phyloP scores from a whole-genome alignment of 2,113 vertebrate species.

The Boleophthalmus pectinirostris region DNA sequence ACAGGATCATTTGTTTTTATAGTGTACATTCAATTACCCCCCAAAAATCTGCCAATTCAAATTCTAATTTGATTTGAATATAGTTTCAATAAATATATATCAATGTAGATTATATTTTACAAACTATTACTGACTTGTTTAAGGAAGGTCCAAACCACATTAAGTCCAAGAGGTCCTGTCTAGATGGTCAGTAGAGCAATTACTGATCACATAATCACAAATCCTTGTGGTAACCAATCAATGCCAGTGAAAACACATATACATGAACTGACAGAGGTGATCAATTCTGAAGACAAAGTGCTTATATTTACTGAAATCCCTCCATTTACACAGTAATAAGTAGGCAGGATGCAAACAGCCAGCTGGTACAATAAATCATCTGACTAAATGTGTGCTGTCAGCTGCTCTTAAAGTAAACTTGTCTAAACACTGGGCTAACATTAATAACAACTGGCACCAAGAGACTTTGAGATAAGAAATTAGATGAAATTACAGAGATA shows the following conservation, averaged over 20 bases:
- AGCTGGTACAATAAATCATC: not conserved
- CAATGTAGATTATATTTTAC: no score
- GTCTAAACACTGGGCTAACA: constrained; percentile 3
- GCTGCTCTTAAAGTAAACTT: constrained; percentile 3
- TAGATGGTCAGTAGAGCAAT: no score
- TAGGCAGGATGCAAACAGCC: not conserved
- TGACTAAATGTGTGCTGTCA: not conserved
- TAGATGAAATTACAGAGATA: not conserved
- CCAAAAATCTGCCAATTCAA: no score
- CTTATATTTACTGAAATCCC: not conserved
- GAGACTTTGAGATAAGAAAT: not conserved
- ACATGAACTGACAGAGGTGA: not conserved
- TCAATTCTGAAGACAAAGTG: not conserved
- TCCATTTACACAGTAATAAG: not conserved
- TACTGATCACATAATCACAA: no score
- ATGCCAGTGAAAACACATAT: not conserved
- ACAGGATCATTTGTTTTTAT: no score
- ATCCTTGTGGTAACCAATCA: not conserved
- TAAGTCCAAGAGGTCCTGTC: no score
- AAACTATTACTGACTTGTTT: no score
- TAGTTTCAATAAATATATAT: no score
- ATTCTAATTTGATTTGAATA: no score
- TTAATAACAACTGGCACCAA: not conserved
- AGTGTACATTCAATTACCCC: no score
- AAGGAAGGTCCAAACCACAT: no score